Conservation (phyloP, 30 jellyfish, hydroid and myxozoan species). For the Turritopsis rubra region DNA sequence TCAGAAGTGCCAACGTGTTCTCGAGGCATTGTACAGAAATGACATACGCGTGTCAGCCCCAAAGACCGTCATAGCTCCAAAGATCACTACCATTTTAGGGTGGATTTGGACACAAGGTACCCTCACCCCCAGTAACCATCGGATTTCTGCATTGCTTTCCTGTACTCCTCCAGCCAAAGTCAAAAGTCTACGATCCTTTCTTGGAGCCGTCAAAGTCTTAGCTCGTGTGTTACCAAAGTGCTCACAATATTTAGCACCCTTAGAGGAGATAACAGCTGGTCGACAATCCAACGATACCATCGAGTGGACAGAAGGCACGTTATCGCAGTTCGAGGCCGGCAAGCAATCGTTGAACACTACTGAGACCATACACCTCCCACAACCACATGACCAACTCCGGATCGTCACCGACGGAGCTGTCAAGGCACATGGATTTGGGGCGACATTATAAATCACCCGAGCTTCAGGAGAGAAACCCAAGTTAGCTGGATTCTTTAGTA, state of each 20-base stretch:
- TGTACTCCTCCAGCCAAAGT: constrained; percentile 39
- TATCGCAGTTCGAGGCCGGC: not conserved
- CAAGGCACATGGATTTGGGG: constrained; percentile 18
- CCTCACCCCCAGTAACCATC: constrained; percentile 34
- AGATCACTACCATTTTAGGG: constrained; percentile 43
- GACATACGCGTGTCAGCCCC: constrained; percentile 10
- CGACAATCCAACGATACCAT: constrained; percentile 4
- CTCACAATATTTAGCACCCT: constrained; percentile 11
- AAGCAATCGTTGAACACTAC: no score
- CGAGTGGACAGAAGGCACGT: constrained; percentile 1
- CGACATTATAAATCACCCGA: constrained; percentile 37
- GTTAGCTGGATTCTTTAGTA: constrained; percentile 41
- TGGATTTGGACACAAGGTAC: constrained; percentile 45
- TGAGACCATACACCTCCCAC: not conserved
- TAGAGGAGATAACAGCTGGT: constrained; percentile 1
- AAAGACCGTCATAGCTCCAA: constrained; percentile 32
- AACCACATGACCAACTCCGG: constrained; percentile 34
- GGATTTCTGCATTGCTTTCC: constrained; percentile 26
- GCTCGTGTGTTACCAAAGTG: constrained; percentile 21
- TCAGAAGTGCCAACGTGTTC: no score
- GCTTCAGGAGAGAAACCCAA: not conserved
- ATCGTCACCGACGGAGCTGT: constrained; percentile 39
- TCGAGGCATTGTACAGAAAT: constrained; percentile 11
- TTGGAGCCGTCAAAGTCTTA: constrained; percentile 20
- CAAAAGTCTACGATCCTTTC: constrained; percentile 10